These are phyloP conservation scores for Romanogobio albipinnatus DNA, from an alignment of 2,113 vertebrate species.

Conservation along the genomic window DNA sequence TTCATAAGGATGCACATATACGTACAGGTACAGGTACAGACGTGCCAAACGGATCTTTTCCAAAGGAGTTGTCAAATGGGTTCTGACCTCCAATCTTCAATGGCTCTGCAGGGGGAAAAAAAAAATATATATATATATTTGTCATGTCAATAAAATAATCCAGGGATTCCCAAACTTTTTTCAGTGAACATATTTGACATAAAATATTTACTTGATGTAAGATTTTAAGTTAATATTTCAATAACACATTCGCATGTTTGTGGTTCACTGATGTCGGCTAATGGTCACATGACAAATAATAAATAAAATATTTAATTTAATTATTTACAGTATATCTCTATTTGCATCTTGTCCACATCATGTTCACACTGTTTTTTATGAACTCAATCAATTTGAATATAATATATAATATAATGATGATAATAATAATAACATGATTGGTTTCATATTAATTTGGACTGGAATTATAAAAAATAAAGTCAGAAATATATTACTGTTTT, in stretches of 20 bases:
- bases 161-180: no score
- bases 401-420: not conserved
- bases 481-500: not conserved
- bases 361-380: not conserved
- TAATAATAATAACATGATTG: not conserved
- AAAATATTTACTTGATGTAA: no score
- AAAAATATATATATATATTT: not conserved
- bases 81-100: conserved; percentile 53
- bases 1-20: conserved; percentile 9
- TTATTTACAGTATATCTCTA: not conserved
- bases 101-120: conserved; percentile 44
- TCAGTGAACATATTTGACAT: no score
- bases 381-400: not conserved
- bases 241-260: no score
- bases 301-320: no score
- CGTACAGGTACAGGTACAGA: conserved; percentile 43
- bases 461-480: not conserved
- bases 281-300: no score
- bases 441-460: not conserved
- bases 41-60: conserved; percentile 51
- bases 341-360: not conserved
- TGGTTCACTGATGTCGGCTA: no score
- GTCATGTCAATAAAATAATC: not conserved
- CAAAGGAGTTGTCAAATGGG: conserved; percentile 54
- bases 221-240: no score